Evolutionary conservation across 2,113 vertebrate species (phyloP), one percentile per base, ranked within the genome.

Genomic region (Trogon melanurus): DNA sequence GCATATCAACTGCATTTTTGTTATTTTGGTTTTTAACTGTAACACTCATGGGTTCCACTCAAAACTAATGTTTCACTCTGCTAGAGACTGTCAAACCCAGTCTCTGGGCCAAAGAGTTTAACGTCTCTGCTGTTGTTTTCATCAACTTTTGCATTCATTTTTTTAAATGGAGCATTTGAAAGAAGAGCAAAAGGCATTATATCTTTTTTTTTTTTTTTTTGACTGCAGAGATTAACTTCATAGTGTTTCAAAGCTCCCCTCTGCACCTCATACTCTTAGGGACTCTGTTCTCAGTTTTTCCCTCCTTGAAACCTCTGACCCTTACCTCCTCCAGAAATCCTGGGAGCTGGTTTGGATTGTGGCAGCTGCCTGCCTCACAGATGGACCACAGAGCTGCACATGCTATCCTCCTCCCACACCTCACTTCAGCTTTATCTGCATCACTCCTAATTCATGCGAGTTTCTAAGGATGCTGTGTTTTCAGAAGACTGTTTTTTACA

Each of bases 311-410:
- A 70, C 5, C 9, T 48, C 54, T 58, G 54, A 70, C 10, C 2
- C 18, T 76, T 26, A 36, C 10, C 29, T 16, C 3, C 29, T 54
- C 17, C 41, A 76, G 36, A 60, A 71, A 19, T 53, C 44, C 19
- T n/a, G 12, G 48, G 23, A 64, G 7, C 8, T 53, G 26, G 6
- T 83, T 21, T 65, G 51, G 8, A 36, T 29, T 50, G 22, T 11
- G 84, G 48, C 16, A 89, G 44, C 4, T 78, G 18, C 16, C 51
- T 29, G 71, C 29, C 4, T 76, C 15, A 65, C 1, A 8, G 41
- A 11, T 0, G 2, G 22, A 50, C 29, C 4, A 1, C 16, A 78
- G 44, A 71, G 21, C 6, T 12, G 11, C 11, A 41, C 2, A 2
- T 34, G 12, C 10, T 16, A 61, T 19, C 3, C 27, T 47, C 6